phyloP scores from a whole-genome alignment of 2,113 vertebrate genomes.

The Tamias sibiricus region DNA sequence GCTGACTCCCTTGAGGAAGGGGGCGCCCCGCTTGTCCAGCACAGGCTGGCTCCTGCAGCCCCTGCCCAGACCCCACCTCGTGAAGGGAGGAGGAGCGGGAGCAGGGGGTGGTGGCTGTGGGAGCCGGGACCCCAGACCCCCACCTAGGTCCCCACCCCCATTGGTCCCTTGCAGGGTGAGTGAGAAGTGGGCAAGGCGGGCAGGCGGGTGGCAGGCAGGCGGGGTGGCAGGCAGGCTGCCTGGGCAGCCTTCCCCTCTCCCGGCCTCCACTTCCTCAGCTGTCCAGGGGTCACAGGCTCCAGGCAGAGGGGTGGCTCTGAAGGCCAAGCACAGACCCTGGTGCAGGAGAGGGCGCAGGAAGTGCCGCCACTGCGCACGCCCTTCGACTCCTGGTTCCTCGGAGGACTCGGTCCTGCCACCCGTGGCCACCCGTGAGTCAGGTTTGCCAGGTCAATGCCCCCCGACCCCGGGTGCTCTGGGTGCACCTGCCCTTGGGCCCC shows the following conservation, averaged over 20 bases:
- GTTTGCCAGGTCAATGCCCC: not conserved
- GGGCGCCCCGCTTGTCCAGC: not conserved
- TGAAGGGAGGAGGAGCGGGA: not conserved
- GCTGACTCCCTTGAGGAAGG: not conserved
- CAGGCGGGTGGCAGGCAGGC: too few relatives aligned
- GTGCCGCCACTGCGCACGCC: accelerated
- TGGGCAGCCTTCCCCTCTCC: not conserved
- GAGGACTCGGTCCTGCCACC: not conserved
- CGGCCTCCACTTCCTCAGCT: not conserved
- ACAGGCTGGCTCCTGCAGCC: not conserved
- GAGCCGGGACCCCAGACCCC: not conserved
- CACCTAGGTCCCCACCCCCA: not conserved
- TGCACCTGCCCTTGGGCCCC: not conserved
- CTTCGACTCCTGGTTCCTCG: not conserved
- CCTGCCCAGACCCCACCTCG: not conserved
- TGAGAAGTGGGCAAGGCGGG: not conserved
- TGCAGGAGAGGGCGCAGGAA: not conserved
- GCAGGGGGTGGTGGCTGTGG: too few relatives aligned
- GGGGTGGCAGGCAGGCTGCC: too few relatives aligned
- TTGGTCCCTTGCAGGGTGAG: not conserved
- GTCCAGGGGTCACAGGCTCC: not conserved
- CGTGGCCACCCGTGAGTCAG: not conserved
- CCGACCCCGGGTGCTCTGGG: not conserved
- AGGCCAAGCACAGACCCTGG: not conserved
- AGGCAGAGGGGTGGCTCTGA: not conserved